Conservation (phyloP, 2,113 vertebrate genomes). For the Antennarius striatus region DNA sequence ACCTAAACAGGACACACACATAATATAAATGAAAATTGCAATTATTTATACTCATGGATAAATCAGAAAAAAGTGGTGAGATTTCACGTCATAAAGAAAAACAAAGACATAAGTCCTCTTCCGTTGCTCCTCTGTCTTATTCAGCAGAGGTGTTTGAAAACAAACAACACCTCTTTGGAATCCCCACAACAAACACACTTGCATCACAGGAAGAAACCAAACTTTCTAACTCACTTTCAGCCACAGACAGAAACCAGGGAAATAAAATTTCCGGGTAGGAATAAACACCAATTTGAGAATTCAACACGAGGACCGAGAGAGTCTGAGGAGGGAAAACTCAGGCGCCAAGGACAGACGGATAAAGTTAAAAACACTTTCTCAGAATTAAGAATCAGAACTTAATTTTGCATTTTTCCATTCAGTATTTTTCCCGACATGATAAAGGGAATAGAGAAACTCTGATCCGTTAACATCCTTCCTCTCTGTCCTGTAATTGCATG, state of each 20-base stretch:
- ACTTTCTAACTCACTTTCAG: slow-evolving; percentile 15
- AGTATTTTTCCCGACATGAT: not conserved
- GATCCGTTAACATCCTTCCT: slow-evolving; percentile 10
- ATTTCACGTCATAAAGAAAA: not conserved
- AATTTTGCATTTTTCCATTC: not conserved
- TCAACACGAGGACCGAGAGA: slow-evolving; percentile 1
- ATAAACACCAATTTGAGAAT: slow-evolving; percentile 13
- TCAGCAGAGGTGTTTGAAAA: slow-evolving; percentile 48
- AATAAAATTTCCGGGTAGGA: slow-evolving; percentile 30
- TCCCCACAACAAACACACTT: slow-evolving; percentile 34
- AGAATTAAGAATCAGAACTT: not conserved
- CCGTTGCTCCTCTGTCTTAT: not conserved
- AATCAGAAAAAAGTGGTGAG: not conserved
- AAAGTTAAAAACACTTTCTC: too few relatives aligned
- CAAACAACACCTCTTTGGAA: slow-evolving; percentile 58
- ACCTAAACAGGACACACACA: not conserved
- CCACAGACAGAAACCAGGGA: too few relatives aligned
- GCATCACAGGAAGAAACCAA: slow-evolving; percentile 22
- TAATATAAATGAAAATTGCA: not conserved
- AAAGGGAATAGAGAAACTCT: not conserved
- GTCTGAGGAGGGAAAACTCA: slow-evolving; percentile 11
- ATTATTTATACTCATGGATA: not conserved
- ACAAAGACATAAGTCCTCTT: not conserved
- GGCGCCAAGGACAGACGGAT: too few relatives aligned
- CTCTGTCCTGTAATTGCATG: slow-evolving; percentile 58